A percentile compares a stretch with the other conserved stretches of the same genome.
Evolutionary conservation across 2,888 invertebrate species (phyloP).

Genomic region (Cheilosia variabilis): DNA sequence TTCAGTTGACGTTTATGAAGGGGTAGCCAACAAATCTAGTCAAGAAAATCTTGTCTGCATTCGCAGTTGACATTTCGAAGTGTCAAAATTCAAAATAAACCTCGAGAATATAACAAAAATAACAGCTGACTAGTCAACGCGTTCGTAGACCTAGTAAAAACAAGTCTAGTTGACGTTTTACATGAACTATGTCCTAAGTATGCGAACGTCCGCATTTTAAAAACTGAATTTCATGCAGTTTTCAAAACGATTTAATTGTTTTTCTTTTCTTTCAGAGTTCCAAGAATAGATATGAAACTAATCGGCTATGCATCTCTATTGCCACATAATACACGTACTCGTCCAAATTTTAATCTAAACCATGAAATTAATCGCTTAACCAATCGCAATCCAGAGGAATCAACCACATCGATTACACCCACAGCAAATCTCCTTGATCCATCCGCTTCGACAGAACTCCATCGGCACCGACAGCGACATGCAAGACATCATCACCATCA

Average conservation of each 20-base stretch:
- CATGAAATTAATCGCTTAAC: slow-evolving; percentile 78
- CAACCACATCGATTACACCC: slow-evolving; percentile 80
- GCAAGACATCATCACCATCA: slow-evolving; percentile 76
- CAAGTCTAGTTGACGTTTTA: too few species aligned
- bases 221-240: background rate
- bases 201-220: too few species aligned
- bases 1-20: too few species aligned
- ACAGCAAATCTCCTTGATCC: slow-evolving; percentile 80
- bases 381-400: slow-evolving; percentile 75
- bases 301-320: slow-evolving; percentile 78
- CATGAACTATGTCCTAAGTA: too few species aligned
- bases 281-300: slow-evolving; percentile 81
- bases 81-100: too few species aligned
- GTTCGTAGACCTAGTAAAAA: too few species aligned
- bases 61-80: too few species aligned
- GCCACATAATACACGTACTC: slow-evolving; percentile 74
- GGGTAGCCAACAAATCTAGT: too few species aligned
- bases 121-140: too few species aligned
- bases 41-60: too few species aligned
- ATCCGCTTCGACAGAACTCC: slow-evolving; percentile 74
- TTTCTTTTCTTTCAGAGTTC: slow-evolving; percentile 78
- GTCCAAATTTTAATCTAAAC: slow-evolving; percentile 76
- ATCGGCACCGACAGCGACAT: slow-evolving; percentile 76
- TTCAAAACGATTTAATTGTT: background rate
- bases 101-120: too few species aligned